Evolutionary conservation across 2,797 vertebrate genomes (phyloP).

Genomic region (Lerista edwardsae): DNA sequence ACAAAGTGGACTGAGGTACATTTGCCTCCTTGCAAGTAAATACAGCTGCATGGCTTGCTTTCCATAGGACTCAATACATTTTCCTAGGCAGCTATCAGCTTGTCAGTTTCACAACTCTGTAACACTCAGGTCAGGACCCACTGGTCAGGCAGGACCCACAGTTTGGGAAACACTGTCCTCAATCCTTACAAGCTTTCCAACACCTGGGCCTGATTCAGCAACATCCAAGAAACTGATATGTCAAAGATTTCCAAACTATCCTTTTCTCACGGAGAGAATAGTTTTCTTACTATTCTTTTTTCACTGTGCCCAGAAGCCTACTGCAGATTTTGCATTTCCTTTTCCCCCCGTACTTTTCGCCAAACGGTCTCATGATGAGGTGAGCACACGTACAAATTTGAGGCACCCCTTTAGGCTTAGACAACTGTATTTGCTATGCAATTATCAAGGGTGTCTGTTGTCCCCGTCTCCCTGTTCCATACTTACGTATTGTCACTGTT

Average conservation of each 20-base stretch:
- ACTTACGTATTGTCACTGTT: conserved; percentile 23
- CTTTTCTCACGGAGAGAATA: too few species aligned
- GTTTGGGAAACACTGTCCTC: too few species aligned
- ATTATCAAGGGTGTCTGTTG: not conserved
- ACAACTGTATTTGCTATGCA: not conserved
- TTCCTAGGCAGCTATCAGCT: too few species aligned
- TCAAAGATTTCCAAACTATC: not conserved
- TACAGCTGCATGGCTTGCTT: too few species aligned
- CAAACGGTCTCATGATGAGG: not conserved
- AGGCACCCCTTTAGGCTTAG: not conserved
- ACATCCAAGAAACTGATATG: not conserved
- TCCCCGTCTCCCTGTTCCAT: not conserved
- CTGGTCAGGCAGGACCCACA: too few species aligned
- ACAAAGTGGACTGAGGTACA: too few species aligned
- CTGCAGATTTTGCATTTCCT: not conserved
- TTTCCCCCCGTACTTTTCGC: not conserved
- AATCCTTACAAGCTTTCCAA: too few species aligned
- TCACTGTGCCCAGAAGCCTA: not conserved
- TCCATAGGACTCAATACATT: too few species aligned
- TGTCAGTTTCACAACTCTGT: too few species aligned
- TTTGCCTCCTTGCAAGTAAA: too few species aligned
- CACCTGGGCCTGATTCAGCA: not conserved
- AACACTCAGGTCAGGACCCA: too few species aligned
- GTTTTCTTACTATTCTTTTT: too few species aligned
- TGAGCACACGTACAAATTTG: not conserved